These are phyloP conservation scores for Chaetodon trifasciatus DNA, from an alignment of 2,797 vertebrate species.

Conservation along the genomic window DNA sequence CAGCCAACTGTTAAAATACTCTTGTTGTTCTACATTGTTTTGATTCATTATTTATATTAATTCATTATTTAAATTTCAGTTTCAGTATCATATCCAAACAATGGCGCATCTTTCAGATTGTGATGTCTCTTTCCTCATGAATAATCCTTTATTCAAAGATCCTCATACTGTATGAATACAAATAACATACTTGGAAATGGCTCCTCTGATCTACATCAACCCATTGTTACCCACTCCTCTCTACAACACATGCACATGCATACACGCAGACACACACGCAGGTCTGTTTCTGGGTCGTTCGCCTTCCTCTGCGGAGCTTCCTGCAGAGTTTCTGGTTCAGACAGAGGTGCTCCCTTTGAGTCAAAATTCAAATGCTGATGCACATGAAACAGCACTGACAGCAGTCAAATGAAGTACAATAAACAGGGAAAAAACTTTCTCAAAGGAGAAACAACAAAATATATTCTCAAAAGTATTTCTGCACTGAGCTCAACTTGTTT, in stretches of 20 bases:
- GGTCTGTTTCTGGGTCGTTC: slow-evolving; percentile 73
- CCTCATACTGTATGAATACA: slow-evolving; percentile 35
- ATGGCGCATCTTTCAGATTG: not conserved
- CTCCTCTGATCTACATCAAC: slow-evolving; percentile 51
- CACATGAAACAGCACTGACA: slow-evolving; percentile 69
- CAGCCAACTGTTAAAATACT: not conserved
- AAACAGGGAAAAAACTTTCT: slow-evolving; percentile 45
- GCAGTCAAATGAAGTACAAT: slow-evolving; percentile 66
- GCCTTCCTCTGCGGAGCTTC: slow-evolving; percentile 65
- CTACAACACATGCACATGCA: slow-evolving; percentile 4
- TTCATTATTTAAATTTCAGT: not conserved
- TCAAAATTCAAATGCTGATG: slow-evolving; percentile 66
- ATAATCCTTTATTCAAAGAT: slow-evolving; percentile 13
- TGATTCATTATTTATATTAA: not conserved
- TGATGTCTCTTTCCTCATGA: slow-evolving; percentile 3
- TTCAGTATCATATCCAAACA: slow-evolving; percentile 17
- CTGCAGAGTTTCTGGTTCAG: slow-evolving; percentile 74
- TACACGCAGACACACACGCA: not conserved
- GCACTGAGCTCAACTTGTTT: slow-evolving; percentile 39
- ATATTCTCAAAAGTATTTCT: slow-evolving; percentile 45
- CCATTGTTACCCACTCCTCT: slow-evolving; percentile 30
- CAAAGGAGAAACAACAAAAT: slow-evolving; percentile 45
- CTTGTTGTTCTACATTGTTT: slow-evolving; percentile 10
- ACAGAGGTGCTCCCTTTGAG: slow-evolving; percentile 68
- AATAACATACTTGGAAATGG: slow-evolving; percentile 32